Base-by-base conservation (phyloP, 2,797 vertebrate genomes). In the Etheostoma nigrum region DNA sequence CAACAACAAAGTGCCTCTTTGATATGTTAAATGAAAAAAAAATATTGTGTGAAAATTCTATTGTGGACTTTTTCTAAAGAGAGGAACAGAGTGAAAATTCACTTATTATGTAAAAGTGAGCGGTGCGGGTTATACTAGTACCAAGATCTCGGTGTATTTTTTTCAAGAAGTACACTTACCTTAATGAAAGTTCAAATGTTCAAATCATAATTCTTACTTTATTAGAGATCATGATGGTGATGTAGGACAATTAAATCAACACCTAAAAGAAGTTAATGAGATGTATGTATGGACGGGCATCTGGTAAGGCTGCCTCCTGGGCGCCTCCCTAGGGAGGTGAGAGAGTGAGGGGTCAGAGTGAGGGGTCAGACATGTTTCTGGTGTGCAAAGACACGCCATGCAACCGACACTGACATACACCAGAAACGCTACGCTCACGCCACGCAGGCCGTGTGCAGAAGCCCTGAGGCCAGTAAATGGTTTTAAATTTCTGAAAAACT, bases 1-100 rank as follows among this genome's bases (percentile, higher is more conserved):
- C 70, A 55, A 42, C 48, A n/a, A 82, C 71, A 76, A 40, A 87
- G 67, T 64, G 69, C 13, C 61, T 88, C 62, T 63, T 63, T 82
- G 72, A 81, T 47, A 83, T 81, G 57, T 61, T 66, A 75, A 79
- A 85, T 52, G 62, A 77, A 73, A 81, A 58, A 67, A 87, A 81
- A 57, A 25, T 60, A 76, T 36, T 48, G 30, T 66, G 77, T 69
- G 67, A 83, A 79, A 76, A 71, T 52, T 65, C 55, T 55, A 55
- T 66, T 2, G 1, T 51, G 49, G 63, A 40, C 16, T 42, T 60
- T 66, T 63, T 87, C 74, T 33, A 40, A 36, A 25, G 2, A 27
- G 59, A 72, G 63, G n/a, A 12, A 30, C 21, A 19, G 30, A 68
- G 27, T 49, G 48, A 15, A 78, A 67, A 76, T 61, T 61, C 74